Percentiles rank a stretch among this genome's conserved stretches.
These are phyloP conservation scores for Pterophyllum scalare DNA, from an alignment of 2,113 vertebrate species.

Conservation along the genomic window DNA sequence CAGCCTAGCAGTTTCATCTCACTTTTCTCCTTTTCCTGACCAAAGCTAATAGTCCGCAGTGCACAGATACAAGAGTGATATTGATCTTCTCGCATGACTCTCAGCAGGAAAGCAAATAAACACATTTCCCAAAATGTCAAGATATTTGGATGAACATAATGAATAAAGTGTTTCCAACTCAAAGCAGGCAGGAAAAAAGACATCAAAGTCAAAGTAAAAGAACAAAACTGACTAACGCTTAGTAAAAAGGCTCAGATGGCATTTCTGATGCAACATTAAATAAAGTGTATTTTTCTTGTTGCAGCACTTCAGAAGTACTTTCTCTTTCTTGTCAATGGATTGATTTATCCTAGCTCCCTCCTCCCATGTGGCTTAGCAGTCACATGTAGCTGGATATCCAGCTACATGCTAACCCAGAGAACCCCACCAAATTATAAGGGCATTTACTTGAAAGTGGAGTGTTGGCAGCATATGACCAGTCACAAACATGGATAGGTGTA, in stretches of 20 bases:
- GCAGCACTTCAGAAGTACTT: neutral
- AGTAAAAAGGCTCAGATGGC: too few relatives aligned
- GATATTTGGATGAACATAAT: neutral
- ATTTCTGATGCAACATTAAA: neutral
- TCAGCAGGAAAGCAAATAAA: neutral
- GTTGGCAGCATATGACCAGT: neutral
- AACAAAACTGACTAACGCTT: neutral
- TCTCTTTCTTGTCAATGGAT: neutral
- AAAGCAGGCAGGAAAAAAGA: neutral
- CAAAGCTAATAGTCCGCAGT: neutral
- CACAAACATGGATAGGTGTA: neutral
- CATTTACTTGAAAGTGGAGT: neutral
- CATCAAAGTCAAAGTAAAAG: neutral
- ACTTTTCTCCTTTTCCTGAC: neutral
- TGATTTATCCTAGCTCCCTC: too few relatives aligned
- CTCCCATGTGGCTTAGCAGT: too few relatives aligned
- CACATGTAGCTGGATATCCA: too few relatives aligned
- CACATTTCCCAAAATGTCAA: conserved; percentile 17
- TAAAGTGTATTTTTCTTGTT: neutral
- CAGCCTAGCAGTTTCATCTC: neutral
- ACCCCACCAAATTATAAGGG: neutral
- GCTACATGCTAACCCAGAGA: neutral
- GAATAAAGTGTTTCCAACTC: neutral
- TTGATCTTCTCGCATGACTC: neutral
- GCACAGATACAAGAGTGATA: neutral